phyloP scores from a whole-genome alignment of 2,888 invertebrate genomes.

The Tanaodytes sp. region DNA sequence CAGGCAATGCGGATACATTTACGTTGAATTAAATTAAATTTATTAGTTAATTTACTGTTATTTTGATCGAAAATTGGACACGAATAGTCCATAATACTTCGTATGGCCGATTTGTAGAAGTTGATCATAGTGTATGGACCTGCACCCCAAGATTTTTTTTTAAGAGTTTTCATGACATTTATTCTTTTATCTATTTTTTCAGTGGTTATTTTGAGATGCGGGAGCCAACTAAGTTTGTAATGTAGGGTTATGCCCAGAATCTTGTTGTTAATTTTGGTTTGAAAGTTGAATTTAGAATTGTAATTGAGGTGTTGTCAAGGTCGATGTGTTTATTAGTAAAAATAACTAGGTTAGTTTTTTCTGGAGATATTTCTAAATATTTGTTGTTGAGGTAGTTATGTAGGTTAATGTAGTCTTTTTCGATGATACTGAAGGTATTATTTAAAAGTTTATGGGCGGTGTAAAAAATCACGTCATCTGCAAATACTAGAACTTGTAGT shows the following conservation, averaged over 20 bases:
- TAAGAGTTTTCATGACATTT: no score
- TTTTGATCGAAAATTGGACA: slow-evolving; percentile 7
- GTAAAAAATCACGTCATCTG: no score
- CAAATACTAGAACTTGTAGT: no score
- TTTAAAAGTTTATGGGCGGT: no score
- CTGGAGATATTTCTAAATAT: neutral
- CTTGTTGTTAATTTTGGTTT: neutral
- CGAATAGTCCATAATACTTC: slow-evolving; percentile 7
- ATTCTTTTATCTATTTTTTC: neutral
- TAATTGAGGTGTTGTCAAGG: neutral
- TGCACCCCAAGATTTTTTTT: no score
- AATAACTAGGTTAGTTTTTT: neutral
- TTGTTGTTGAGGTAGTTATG: neutral
- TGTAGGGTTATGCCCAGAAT: neutral
- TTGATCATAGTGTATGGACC: no score
- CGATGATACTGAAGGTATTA: no score
- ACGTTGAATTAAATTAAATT: slow-evolving; percentile 1
- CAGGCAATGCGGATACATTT: slow-evolving; percentile 13
- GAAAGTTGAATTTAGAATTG: neutral
- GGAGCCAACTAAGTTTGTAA: neutral
- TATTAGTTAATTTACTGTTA: neutral
- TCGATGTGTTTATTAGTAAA: neutral
- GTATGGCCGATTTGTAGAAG: neutral
- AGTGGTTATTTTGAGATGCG: neutral
- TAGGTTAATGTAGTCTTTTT: no score